Conservation (phyloP, 2,113 vertebrate species). For the Scolopax mira region DNA sequence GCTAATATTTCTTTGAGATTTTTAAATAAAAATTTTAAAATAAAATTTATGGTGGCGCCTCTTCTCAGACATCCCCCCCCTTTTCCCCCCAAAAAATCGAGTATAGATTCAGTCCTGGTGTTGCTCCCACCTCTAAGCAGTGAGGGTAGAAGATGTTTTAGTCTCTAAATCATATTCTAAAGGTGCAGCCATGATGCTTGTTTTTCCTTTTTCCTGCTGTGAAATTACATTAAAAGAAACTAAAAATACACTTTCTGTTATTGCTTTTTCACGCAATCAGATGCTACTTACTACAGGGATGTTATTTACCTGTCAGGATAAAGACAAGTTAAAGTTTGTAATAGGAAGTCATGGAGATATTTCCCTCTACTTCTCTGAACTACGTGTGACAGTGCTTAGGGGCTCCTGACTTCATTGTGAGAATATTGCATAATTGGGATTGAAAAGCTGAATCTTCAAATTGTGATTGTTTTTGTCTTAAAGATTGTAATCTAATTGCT, state of each 20-base stretch:
- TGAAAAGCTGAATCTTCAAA: background rate
- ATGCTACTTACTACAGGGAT: background rate
- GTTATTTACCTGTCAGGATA: conserved; percentile 39
- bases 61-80: fast-evolving
- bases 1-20: background rate
- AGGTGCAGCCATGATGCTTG: background rate
- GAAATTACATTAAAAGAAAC: background rate
- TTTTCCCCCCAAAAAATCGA: fast-evolving
- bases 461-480: background rate
- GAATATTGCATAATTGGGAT: background rate
- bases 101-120: background rate
- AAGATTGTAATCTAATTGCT: background rate
- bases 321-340: background rate
- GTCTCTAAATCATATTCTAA: background rate
- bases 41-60: background rate
- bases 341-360: background rate
- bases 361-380: background rate
- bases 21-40: background rate
- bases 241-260: background rate
- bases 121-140: background rate
- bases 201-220: background rate
- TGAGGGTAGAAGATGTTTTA: background rate
- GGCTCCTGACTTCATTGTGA: background rate
- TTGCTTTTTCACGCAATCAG: background rate
- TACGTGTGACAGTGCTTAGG: background rate